phyloP scores from a whole-genome alignment of 2,797 vertebrate genomes.

The Sebastes wilsoni region DNA sequence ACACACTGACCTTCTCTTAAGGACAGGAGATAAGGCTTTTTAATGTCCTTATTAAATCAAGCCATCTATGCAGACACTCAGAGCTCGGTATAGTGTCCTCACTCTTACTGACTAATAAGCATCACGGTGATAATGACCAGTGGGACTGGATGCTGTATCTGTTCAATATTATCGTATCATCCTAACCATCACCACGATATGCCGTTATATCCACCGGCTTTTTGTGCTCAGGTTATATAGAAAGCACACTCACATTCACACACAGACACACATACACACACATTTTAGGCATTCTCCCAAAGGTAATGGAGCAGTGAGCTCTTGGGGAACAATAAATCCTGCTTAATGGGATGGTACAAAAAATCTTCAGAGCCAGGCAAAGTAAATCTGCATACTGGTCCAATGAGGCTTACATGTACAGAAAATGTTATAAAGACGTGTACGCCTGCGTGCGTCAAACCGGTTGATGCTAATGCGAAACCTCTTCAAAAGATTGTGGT shows the following conservation, averaged over 20 bases:
- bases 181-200: slow-evolving; percentile 40
- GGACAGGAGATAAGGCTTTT: slow-evolving; percentile 80
- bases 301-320: slow-evolving; percentile 79
- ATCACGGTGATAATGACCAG: slow-evolving; percentile 72
- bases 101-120: slow-evolving; percentile 71
- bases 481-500: slow-evolving; percentile 17
- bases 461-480: slow-evolving; percentile 15
- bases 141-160: slow-evolving; percentile 46
- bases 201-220: slow-evolving; percentile 34
- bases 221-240: slow-evolving; percentile 36
- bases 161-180: slow-evolving; percentile 49
- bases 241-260: slow-evolving; percentile 12
- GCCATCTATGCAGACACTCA: slow-evolving; percentile 73
- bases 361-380: slow-evolving; percentile 65
- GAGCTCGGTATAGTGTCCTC: slow-evolving; percentile 52
- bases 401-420: slow-evolving; percentile 57
- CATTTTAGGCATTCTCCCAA: slow-evolving; percentile 64
- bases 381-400: slow-evolving; percentile 70
- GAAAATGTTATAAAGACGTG: slow-evolving; percentile 26
- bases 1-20: slow-evolving; percentile 82
- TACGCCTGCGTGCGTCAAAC: not conserved
- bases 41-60: slow-evolving; percentile 85
- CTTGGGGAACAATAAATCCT: slow-evolving; percentile 79
- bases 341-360: slow-evolving; percentile 78
- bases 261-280: slow-evolving; percentile 10